Conservation (phyloP, 2,797 vertebrate species). For the Spinus olivaceus region DNA sequence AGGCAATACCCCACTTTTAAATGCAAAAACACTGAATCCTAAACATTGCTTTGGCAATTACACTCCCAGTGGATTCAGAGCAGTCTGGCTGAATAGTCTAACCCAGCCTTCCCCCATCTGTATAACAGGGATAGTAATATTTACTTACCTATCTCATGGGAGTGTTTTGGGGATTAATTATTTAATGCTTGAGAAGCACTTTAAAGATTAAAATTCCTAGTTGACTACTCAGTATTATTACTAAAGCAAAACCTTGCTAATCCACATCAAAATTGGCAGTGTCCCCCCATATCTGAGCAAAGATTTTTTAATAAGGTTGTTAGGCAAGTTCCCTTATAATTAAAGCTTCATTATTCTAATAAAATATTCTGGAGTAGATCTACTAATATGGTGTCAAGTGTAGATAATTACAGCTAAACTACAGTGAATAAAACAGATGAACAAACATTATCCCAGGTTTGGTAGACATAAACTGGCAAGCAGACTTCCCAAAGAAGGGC, state of each 20-base stretch:
- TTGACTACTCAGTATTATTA: neutral
- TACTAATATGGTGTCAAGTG: slow-evolving; percentile 14
- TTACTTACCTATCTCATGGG: neutral
- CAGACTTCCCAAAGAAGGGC: neutral
- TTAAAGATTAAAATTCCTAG: slow-evolving; percentile 45
- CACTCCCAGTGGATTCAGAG: neutral
- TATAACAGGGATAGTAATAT: neutral
- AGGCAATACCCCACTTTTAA: neutral
- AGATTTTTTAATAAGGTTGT: slow-evolving; percentile 15
- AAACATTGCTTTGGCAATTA: neutral
- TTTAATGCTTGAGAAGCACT: slow-evolving; percentile 35
- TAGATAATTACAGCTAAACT: slow-evolving; percentile 27
- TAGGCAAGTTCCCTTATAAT: slow-evolving; percentile 1
- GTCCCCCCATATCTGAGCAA: neutral
- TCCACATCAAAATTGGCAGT: slow-evolving; percentile 19
- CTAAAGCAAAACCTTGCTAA: slow-evolving; percentile 41
- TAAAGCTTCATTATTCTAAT: slow-evolving; percentile 19
- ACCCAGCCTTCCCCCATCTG: neutral
- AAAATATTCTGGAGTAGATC: neutral
- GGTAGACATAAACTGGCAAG: neutral
- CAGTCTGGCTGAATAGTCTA: neutral
- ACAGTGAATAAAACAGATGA: slow-evolving; percentile 18
- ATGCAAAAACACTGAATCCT: neutral
- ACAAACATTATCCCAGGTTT: neutral
- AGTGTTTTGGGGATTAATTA: slow-evolving; percentile 4